A percentile compares a stretch with the other conserved stretches of the same genome.
Conservation (phyloP, 2,113 vertebrate genomes). For the Zosterops japonicus region DNA sequence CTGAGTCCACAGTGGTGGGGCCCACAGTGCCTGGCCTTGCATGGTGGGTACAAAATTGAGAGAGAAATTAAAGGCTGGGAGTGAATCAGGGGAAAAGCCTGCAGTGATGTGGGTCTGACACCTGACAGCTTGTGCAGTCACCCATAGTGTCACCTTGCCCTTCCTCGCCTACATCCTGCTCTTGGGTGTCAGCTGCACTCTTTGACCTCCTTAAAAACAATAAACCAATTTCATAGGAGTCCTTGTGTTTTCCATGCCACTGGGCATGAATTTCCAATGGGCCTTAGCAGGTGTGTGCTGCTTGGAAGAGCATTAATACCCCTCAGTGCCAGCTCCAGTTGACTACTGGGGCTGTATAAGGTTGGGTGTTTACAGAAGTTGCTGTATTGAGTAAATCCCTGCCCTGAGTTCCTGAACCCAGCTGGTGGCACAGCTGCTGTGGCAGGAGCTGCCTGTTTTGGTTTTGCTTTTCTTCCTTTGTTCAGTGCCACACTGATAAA, state of each 20-base stretch:
- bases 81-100: neutral
- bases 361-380: neutral
- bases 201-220: neutral
- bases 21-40: rapidly evolving
- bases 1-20: neutral
- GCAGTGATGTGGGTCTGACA: neutral
- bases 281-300: neutral
- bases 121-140: neutral
- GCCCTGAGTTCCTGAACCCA: neutral
- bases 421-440: neutral
- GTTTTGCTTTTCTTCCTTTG: neutral
- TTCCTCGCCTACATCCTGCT: rapidly evolving
- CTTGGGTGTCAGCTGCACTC: rapidly evolving
- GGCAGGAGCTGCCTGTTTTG: neutral
- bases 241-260: neutral
- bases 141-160: neutral
- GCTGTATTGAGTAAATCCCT: neutral
- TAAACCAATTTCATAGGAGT: neutral
- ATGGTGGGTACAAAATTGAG: neutral
- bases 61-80: neutral
- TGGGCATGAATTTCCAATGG: no score
- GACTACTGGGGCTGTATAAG: rapidly evolving
- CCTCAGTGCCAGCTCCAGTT: rapidly evolving
- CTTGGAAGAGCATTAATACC: neutral
- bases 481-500: neutral